phyloP scores from a whole-genome alignment of 2,797 vertebrate genomes.

The Perodicticus potto region DNA sequence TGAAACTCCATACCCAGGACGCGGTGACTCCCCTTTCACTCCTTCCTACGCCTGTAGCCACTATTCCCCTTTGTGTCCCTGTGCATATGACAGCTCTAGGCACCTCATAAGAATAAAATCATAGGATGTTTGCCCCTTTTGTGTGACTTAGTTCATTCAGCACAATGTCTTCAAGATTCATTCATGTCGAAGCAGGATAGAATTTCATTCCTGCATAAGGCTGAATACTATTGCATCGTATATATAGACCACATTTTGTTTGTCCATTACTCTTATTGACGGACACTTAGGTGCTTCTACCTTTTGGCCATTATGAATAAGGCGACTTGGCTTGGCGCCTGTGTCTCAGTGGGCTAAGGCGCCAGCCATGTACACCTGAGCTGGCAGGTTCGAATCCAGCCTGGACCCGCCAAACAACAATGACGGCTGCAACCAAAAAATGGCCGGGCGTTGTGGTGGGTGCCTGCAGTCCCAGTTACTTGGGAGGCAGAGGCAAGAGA shows the following conservation, averaged over 20 bases:
- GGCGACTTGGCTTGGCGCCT: no score
- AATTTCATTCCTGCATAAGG: background rate
- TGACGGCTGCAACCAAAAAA: no score
- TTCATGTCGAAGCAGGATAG: background rate
- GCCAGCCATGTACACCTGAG: no score
- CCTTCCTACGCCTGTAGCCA: no score
- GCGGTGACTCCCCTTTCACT: background rate
- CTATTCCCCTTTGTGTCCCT: background rate
- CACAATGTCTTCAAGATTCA: background rate
- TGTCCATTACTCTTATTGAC: background rate
- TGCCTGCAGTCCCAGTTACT: no score
- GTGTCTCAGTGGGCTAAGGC: no score
- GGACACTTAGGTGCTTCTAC: background rate
- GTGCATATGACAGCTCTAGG: background rate
- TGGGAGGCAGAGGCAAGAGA: no score
- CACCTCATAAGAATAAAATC: background rate
- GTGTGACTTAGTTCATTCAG: background rate
- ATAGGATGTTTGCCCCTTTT: background rate
- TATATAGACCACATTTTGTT: background rate
- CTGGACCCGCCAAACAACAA: no score
- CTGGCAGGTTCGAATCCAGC: no score
- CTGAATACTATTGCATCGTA: background rate
- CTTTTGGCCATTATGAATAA: background rate
- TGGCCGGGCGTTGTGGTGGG: no score
- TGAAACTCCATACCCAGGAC: background rate